Conservation (phyloP, 2,888 invertebrate species). For the Halictus ligatus region DNA sequence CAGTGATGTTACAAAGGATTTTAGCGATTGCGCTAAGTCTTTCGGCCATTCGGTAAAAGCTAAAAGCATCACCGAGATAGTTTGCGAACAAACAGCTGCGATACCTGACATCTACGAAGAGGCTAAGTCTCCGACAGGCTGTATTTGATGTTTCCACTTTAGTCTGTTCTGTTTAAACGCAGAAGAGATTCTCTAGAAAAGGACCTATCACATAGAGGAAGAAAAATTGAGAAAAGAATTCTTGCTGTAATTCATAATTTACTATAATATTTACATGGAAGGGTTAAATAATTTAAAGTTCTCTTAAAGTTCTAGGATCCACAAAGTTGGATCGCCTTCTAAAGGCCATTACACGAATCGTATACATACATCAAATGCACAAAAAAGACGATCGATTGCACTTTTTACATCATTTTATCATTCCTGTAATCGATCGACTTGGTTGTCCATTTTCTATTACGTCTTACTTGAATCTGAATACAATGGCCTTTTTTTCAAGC, state of each 20-base stretch:
- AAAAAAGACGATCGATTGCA: slow-evolving; percentile 46
- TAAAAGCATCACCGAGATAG: slow-evolving; percentile 68
- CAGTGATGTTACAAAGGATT: slow-evolving; percentile 80
- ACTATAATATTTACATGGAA: slow-evolving; percentile 36
- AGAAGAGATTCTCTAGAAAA: slow-evolving; percentile 24
- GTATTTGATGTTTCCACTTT: slow-evolving; percentile 80
- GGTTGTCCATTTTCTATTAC: slow-evolving; percentile 44
- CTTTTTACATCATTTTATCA: slow-evolving; percentile 46
- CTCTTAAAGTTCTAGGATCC: slow-evolving; percentile 44
- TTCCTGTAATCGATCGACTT: slow-evolving; percentile 54
- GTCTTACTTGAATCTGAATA: slow-evolving; percentile 41
- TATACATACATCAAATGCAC: slow-evolving; percentile 22
- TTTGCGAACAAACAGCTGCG: slow-evolving; percentile 60
- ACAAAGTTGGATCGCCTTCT: slow-evolving; percentile 31
- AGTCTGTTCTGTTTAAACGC: slow-evolving; percentile 71
- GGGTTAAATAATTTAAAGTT: slow-evolving; percentile 38
- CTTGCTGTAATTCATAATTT: slow-evolving; percentile 53
- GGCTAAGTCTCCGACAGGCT: slow-evolving; percentile 80
- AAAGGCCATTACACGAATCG: slow-evolving; percentile 46
- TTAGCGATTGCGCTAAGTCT: slow-evolving; percentile 79
- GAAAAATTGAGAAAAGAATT: slow-evolving; percentile 20
- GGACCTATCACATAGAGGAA: slow-evolving; percentile 24
- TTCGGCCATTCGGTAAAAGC: slow-evolving; percentile 76
- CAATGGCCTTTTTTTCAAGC: slow-evolving; percentile 38
- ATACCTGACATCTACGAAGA: slow-evolving; percentile 75